These are phyloP conservation scores for Sebastes diaconus DNA, from an alignment of 2,797 vertebrate species.

Conservation along the genomic window DNA sequence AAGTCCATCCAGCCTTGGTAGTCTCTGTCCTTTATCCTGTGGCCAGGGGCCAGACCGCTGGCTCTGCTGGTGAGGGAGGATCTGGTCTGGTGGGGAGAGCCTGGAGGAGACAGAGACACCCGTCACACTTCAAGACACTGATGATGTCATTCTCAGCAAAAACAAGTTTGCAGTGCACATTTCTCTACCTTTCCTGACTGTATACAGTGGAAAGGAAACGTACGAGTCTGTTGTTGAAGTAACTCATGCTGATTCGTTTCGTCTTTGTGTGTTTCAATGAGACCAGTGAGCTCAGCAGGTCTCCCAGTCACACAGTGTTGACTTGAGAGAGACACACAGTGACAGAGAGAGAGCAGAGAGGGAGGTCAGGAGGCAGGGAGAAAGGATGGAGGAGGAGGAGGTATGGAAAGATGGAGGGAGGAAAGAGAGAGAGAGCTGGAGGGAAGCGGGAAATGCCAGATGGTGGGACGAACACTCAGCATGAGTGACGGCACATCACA, in stretches of 20 bases:
- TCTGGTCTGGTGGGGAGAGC: slow-evolving; percentile 65
- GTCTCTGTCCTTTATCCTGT: slow-evolving; percentile 96
- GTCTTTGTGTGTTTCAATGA: neutral
- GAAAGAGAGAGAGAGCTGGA: slow-evolving; percentile 27
- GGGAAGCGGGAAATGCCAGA: slow-evolving; percentile 66
- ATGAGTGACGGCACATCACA: slow-evolving; percentile 35
- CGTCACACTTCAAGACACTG: neutral
- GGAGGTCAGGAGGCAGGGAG: slow-evolving; percentile 4
- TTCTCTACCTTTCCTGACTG: neutral
- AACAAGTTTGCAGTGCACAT: neutral
- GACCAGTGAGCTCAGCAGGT: slow-evolving; percentile 53
- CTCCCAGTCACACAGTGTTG: slow-evolving; percentile 29
- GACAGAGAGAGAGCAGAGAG: slow-evolving; percentile 35
- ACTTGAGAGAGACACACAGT: neutral
- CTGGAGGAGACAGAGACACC: slow-evolving; percentile 31
- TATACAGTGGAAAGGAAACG: neutral
- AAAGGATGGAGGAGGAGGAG: slow-evolving; percentile 1
- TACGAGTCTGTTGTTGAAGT: neutral
- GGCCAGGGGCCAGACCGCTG: slow-evolving; percentile 82
- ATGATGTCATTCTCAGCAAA: neutral
- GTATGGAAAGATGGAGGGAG: neutral
- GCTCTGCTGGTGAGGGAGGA: slow-evolving; percentile 86
- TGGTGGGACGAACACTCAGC: slow-evolving; percentile 59
- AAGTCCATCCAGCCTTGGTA: slow-evolving; percentile 99
- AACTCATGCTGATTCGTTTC: slow-evolving; percentile 22